Evolutionary conservation across 2,113 vertebrate species (phyloP).

Genomic region (Hippopotamus amphibius): DNA sequence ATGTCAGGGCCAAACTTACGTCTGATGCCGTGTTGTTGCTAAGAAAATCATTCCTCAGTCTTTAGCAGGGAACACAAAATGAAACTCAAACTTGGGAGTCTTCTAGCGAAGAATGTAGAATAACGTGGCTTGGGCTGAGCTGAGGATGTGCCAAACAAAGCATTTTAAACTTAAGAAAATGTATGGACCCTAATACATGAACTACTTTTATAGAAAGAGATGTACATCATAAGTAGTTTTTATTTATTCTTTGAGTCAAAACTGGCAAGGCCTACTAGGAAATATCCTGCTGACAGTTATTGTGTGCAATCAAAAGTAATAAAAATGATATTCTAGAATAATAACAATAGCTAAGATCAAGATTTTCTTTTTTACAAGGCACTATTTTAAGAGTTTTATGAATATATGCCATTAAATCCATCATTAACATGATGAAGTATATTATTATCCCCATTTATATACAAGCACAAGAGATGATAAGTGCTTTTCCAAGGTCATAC

Average conservation of each 20-base stretch:
- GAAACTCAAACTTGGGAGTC: not conserved
- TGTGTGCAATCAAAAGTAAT: constrained; percentile 18
- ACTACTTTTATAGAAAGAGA: constrained; percentile 34
- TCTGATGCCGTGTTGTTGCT: not conserved
- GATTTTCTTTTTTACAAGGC: not conserved
- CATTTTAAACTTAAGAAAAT: constrained; percentile 24
- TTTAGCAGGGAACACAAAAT: not conserved
- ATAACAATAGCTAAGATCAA: not conserved
- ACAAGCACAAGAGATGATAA: not conserved
- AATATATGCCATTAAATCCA: not conserved
- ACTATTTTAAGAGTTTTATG: not conserved
- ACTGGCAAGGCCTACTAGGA: not conserved
- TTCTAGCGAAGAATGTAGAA: constrained; percentile 10
- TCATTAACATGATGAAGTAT: not conserved
- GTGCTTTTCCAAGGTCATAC: not conserved
- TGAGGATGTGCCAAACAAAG: not conserved
- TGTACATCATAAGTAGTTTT: not conserved
- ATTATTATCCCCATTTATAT: not conserved
- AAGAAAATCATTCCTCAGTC: not conserved
- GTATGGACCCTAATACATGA: not conserved
- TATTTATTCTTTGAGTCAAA: constrained; percentile 33
- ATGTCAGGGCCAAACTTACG: not conserved
- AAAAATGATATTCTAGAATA: constrained; percentile 22
- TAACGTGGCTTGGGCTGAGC: not conserved
- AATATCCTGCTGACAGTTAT: not conserved